Base-by-base conservation (phyloP, 1,140 invertebrate species). In the Drosophila sproati region DNA sequence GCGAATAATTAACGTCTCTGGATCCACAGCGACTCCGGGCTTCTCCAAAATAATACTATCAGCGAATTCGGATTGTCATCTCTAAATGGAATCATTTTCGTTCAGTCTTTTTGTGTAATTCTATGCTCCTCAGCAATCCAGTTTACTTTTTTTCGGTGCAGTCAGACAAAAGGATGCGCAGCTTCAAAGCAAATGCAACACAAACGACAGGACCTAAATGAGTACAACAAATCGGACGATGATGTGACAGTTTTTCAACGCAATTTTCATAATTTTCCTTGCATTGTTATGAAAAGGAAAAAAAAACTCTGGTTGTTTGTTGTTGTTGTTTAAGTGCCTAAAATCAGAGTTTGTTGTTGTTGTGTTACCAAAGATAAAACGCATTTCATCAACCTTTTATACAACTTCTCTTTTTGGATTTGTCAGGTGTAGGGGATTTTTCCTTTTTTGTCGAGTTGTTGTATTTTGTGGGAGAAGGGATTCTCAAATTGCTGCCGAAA, bases 201-300 rank as follows among this genome's bases (percentile, higher is more conserved):
- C 73, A 68, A 71, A 31, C 71, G 71, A 31, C 51, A 70, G 64
- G 48, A 69, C 41, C 12, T 10, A 78, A 57, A 52, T 72, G 59
- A 56, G 54, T 31, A 29, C 52, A 56, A 29, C 51, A 56, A 52
- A 67, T 66, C 59, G 59, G 10, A 55, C 74, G 52, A 89, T 88
- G 85, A 88, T 88, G 85, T 85, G 85, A 88, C 85, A 89, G 80
- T 88, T 88, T 88, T 82, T 66, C 78, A 86, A 82, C 51, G 63
- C 77, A 85, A 77, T 80, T 85, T 77, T 68, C 69, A 79, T 71
- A 64, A 64, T 47, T 62, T 64, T 39, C 41, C 54, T 10, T 10
- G 61, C 56, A 52, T 76, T 76, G 59, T 64, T 72, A 34, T 73
- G 63, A 35, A 41, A 4, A 62, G n/a, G 31, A 63, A 67, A 72